A percentile compares a stretch with the other conserved stretches of the same genome.
Conservation (phyloP, 2,113 vertebrate species). For the Anseranas semipalmata region DNA sequence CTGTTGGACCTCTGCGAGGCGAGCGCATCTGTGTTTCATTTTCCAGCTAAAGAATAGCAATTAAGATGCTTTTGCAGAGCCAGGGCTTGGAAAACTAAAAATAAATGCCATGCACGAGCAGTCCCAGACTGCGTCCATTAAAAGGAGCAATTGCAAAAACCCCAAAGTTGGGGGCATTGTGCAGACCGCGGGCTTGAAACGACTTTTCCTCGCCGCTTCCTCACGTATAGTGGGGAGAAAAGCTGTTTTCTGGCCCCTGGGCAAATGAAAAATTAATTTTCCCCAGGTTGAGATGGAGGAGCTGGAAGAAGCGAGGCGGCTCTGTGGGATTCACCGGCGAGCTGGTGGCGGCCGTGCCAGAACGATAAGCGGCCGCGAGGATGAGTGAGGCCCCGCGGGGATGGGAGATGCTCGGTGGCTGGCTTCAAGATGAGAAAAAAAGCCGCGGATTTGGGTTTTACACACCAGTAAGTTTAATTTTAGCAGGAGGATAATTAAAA, state of each 20-base stretch:
- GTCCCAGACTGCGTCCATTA: background rate
- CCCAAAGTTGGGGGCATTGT: background rate
- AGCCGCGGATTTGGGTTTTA: background rate
- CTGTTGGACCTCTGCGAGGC: background rate
- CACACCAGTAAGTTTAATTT: background rate
- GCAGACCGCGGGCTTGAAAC: background rate
- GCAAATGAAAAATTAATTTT: conserved; percentile 46
- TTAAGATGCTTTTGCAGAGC: conserved; percentile 53
- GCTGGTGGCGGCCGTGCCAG: background rate
- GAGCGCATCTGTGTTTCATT: conserved; percentile 67
- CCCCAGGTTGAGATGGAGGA: background rate
- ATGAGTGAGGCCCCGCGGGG: background rate
- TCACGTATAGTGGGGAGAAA: background rate
- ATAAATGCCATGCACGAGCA: conserved; percentile 20
- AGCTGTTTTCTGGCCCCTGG: background rate
- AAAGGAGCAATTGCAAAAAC: background rate
- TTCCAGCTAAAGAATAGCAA: conserved; percentile 53
- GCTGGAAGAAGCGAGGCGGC: background rate
- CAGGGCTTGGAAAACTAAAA: conserved; percentile 56
- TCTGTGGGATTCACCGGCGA: background rate
- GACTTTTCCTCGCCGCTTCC: background rate
- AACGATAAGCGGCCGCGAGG: background rate
- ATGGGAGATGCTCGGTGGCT: background rate
- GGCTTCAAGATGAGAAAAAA: background rate
- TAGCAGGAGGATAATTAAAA: background rate